Percentiles rank a stretch among this genome's conserved stretches.
These are phyloP conservation scores for Drosophila koepferae DNA, from an alignment of 2,888 invertebrate genomes.

Conservation along the genomic window DNA sequence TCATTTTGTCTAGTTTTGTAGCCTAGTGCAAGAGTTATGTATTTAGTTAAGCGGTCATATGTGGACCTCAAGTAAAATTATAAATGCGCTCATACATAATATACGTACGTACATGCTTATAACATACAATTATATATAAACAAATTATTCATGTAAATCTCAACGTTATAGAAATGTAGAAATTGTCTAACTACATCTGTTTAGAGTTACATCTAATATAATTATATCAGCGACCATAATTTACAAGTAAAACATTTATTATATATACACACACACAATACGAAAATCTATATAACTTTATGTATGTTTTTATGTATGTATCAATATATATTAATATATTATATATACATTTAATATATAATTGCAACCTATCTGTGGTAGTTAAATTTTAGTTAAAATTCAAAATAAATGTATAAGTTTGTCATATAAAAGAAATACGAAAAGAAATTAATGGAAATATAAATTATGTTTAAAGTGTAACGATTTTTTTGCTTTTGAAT, in stretches of 20 bases:
- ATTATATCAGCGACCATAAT: constrained; percentile 47
- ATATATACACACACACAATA: constrained; percentile 29
- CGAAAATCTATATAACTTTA: constrained; percentile 40
- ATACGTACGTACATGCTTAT: constrained; percentile 31
- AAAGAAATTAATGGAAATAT: constrained; percentile 76
- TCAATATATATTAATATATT: constrained; percentile 44
- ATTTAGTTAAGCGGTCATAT: constrained; percentile 77
- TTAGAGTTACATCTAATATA: constrained; percentile 40
- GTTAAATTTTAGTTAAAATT: constrained; percentile 85
- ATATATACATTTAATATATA: constrained; percentile 67
- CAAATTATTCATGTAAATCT: constrained; percentile 61
- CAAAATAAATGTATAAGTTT: constrained; percentile 73
- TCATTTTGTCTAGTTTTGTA: constrained; percentile 79
- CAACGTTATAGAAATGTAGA: constrained; percentile 56
- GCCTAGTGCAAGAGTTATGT: constrained; percentile 79
- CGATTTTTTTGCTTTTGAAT: background rate
- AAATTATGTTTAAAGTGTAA: constrained; percentile 59
- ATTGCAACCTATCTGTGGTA: constrained; percentile 85
- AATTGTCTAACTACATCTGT: constrained; percentile 37
- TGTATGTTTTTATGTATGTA: constrained; percentile 51
- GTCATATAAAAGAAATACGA: constrained; percentile 72
- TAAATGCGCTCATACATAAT: constrained; percentile 53
- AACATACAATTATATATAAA: constrained; percentile 36
- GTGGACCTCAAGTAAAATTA: constrained; percentile 61
- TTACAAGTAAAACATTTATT: constrained; percentile 37